Percentiles rank a stretch among this genome's conserved stretches.
Conservation (phyloP, 2,888 invertebrate genomes). For the Mantis religiosa region DNA sequence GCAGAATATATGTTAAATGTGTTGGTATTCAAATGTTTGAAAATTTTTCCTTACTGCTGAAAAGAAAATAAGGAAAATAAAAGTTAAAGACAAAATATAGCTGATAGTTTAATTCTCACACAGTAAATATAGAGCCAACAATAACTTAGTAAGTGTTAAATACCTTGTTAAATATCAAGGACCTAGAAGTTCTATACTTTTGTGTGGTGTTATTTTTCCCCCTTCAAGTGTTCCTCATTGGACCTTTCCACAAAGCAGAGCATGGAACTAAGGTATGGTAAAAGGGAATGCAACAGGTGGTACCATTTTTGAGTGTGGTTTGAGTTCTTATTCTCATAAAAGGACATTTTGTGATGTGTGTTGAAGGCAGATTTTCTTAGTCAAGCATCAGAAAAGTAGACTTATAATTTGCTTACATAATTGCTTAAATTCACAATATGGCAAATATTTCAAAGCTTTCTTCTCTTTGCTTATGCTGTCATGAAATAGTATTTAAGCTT, state of each 20-base stretch:
- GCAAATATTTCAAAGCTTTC: not conserved
- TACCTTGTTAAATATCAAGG: not conserved
- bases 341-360: not conserved
- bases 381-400: not conserved
- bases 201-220: not conserved
- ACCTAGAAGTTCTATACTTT: not conserved
- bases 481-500: not conserved
- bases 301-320: slow-evolving; percentile 24
- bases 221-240: slow-evolving; percentile 4
- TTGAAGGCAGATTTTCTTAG: not conserved
- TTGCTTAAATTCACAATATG: not conserved
- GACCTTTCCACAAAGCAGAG: slow-evolving; percentile 20
- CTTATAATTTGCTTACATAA: not conserved
- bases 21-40: slow-evolving; percentile 68
- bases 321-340: not conserved
- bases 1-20: slow-evolving; percentile 39
- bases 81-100: not conserved
- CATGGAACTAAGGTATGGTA: slow-evolving; percentile 28
- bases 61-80: slow-evolving; percentile 26
- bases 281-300: slow-evolving; percentile 17
- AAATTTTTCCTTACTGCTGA: slow-evolving; percentile 29
- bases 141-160: not conserved
- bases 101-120: not conserved
- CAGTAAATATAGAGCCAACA: not conserved
- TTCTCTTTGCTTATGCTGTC: not conserved